Evolutionary conservation across 2,797 vertebrate species (phyloP).

Genomic region (Fistularia commersonii): DNA sequence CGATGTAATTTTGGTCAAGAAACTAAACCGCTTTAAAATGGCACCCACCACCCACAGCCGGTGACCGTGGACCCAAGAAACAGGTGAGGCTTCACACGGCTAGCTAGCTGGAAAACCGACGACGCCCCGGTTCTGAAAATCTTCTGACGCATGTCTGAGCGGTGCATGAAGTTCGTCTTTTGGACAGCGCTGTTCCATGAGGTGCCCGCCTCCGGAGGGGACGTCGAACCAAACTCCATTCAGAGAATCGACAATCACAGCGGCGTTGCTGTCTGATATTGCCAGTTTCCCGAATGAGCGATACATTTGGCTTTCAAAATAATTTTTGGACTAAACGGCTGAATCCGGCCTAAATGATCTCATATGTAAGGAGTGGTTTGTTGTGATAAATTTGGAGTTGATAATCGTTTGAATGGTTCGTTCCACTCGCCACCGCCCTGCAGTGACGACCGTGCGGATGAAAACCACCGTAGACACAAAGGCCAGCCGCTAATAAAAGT

Average conservation of each 20-base stretch:
- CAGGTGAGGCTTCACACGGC: conserved; percentile 25
- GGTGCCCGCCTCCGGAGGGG: not conserved
- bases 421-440: conserved; percentile 17
- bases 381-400: too few relatives aligned
- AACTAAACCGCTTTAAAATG: conserved; percentile 40
- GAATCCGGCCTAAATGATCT: conserved; percentile 2
- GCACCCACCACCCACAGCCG: conserved; percentile 27
- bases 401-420: too few relatives aligned
- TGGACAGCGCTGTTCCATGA: not conserved
- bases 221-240: conserved; percentile 14
- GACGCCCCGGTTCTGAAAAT: too few relatives aligned
- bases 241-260: rapidly evolving
- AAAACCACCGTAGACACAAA: too few relatives aligned
- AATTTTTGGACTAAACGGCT: too few relatives aligned
- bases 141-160: not conserved
- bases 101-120: not conserved
- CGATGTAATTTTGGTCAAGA: conserved; percentile 19
- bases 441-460: too few relatives aligned
- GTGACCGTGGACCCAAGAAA: conserved; percentile 14
- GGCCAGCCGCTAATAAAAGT: too few relatives aligned
- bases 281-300: rapidly evolving
- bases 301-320: rapidly evolving
- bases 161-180: not conserved
- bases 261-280: rapidly evolving
- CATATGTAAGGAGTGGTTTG: too few relatives aligned